Conservation (phyloP, 2,797 vertebrate species). For the Phoxinus dragarum region DNA sequence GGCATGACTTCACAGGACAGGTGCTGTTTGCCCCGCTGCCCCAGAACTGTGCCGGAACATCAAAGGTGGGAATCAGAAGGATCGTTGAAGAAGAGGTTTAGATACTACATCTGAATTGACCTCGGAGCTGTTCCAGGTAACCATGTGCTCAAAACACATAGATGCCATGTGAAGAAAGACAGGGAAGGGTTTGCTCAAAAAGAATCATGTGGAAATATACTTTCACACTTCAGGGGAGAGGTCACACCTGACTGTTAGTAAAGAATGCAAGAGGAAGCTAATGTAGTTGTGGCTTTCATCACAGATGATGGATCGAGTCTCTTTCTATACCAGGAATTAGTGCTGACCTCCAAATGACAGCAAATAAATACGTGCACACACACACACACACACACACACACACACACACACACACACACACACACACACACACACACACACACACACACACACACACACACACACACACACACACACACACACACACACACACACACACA, state of each 20-base stretch:
- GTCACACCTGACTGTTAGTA: constrained; percentile 57
- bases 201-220: constrained; percentile 46
- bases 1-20: constrained; percentile 67
- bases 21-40: constrained; percentile 61
- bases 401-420: too few relatives aligned
- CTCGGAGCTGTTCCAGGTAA: constrained; percentile 49
- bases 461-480: constrained; percentile 21
- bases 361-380: constrained; percentile 26
- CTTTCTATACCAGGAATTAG: constrained; percentile 27
- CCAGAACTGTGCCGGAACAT: constrained; percentile 59
- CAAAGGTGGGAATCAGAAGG: constrained; percentile 56
- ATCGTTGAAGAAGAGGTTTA: constrained; percentile 46
- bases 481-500: constrained; percentile 31
- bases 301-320: constrained; percentile 11
- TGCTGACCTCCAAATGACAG: constrained; percentile 10
- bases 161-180: constrained; percentile 37
- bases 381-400: background rate
- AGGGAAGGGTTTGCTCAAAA: constrained; percentile 34
- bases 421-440: too few relatives aligned
- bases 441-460: constrained; percentile 14
- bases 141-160: constrained; percentile 52
- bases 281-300: constrained; percentile 40
- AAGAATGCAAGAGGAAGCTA: constrained; percentile 47
- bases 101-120: constrained; percentile 52
- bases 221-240: constrained; percentile 41